phyloP scores from a whole-genome alignment of 2,113 vertebrate genomes.

The Hucho hucho region DNA sequence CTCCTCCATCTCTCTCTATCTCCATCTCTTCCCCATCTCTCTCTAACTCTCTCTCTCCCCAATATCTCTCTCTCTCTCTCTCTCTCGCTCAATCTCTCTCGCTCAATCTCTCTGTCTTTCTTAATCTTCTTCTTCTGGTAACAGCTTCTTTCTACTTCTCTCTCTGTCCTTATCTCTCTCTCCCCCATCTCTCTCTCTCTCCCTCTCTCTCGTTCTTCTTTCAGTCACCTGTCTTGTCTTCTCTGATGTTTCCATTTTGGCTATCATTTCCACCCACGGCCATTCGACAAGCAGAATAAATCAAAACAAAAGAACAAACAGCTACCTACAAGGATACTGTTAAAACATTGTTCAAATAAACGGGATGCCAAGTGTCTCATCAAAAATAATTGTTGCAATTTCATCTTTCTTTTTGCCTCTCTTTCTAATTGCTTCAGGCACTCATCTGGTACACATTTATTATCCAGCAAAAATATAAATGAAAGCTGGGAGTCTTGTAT shows the following conservation, averaged over 20 bases:
- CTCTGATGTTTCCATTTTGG: slow-evolving; percentile 22
- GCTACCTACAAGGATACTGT: slow-evolving; percentile 35
- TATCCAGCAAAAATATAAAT: slow-evolving; percentile 6
- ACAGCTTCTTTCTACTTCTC: not conserved
- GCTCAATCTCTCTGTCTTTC: not conserved
- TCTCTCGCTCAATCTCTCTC: too few relatives aligned
- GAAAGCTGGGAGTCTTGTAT: not conserved
- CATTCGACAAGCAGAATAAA: slow-evolving; percentile 1
- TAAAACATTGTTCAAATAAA: slow-evolving; percentile 44
- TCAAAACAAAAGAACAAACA: slow-evolving; percentile 34
- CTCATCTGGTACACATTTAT: slow-evolving; percentile 31
- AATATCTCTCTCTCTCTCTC: too few relatives aligned
- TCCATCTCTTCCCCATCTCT: not conserved
- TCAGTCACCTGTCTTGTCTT: not conserved
- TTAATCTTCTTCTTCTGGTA: not conserved
- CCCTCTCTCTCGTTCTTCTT: not conserved
- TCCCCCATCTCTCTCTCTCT: not conserved
- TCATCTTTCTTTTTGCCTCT: slow-evolving; percentile 6
- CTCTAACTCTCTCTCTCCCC: not conserved
- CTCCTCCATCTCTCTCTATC: not conserved
- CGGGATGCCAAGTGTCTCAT: slow-evolving; percentile 13
- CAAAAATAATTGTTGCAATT: slow-evolving; percentile 48
- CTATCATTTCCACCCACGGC: slow-evolving; percentile 21
- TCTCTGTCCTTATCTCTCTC: slow-evolving; percentile 8
- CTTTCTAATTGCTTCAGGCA: slow-evolving; percentile 7